Evolutionary conservation across 2,113 vertebrate genomes (phyloP), one percentile per base, ranked within the genome.

Genomic region (Ellobius talpinus): DNA sequence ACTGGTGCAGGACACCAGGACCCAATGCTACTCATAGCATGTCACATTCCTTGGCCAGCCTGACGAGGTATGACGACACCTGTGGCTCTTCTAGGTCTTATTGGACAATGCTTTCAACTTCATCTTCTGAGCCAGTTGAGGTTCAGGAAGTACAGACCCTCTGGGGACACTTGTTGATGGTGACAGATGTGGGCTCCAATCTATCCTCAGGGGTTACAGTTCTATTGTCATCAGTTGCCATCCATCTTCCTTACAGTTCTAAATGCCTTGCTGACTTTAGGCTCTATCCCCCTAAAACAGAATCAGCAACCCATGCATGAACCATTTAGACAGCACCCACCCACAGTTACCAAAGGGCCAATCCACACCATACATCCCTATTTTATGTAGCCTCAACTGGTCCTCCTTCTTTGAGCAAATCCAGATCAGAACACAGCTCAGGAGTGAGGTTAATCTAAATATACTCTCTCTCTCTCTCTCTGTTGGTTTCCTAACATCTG

Each of bases 1-100:
- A 36, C 50, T 1, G 3, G 26, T 33, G 5, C 36, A 45, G 31
- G 29, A n/a, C 12, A 6, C 24, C 0, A 2, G 50, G 47, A 45
- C 0, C 1, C 12, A 9, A 26, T 0, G 33, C 17, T 9, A 0
- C 19, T 76, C 11, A 63, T 3, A 13, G 6, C 16, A 7, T 87
- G 13, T 7, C 9, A 63, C 42, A 12, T 89, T 36, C 65, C 29
- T 7, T 29, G 39, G 52, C 63, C 74, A 68, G 2, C 42, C 65
- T 11, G 16, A 5, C 70, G 17, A 36, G 14, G 26, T 19, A 4
- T 36, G 36, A 77, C 45, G 84, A 39, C 12, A 36, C 7, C 36
- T 11, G 1, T 2, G 73, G 39, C 13, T 68, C 29, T 29, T 81
- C 23, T 82, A 66, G 0, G 17, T 78, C 50, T 33, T 45, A 26